Conservation (phyloP, 2,113 vertebrate species). For the Pelecanus crispus region DNA sequence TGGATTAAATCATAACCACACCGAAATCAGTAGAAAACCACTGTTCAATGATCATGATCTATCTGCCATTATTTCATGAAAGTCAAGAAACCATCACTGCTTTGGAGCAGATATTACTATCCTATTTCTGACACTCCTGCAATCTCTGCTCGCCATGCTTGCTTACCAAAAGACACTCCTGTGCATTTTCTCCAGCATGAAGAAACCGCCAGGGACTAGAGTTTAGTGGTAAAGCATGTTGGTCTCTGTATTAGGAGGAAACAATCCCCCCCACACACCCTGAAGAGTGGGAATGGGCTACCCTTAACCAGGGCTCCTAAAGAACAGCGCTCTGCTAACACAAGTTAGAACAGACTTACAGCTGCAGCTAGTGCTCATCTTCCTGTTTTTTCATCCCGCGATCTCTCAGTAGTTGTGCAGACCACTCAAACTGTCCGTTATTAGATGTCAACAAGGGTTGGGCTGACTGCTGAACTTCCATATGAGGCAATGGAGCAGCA, state of each 20-base stretch:
- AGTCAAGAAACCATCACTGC: not conserved
- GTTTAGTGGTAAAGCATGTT: not conserved
- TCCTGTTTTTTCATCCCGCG: not conserved
- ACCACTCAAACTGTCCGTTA: not conserved
- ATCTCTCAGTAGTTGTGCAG: not conserved
- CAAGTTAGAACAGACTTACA: not conserved
- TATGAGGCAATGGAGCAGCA: not conserved
- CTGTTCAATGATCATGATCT: rapidly evolving
- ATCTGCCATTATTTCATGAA: not conserved
- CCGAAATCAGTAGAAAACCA: not conserved
- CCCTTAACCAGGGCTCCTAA: not conserved
- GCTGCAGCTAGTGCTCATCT: not conserved
- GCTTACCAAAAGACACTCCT: not conserved
- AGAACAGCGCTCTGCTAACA: not conserved
- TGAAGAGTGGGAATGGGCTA: not conserved
- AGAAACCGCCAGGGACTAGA: not conserved
- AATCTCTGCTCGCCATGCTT: not conserved
- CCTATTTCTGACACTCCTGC: not conserved
- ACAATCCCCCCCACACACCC: not conserved
- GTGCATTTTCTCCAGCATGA: not conserved
- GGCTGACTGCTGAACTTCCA: not conserved
- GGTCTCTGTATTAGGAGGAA: not conserved
- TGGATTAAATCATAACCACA: not conserved
- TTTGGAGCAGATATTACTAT: not conserved
- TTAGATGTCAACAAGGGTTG: not conserved